Conservation (phyloP, 2,797 vertebrate species). For the Acanthiza pusilla region DNA sequence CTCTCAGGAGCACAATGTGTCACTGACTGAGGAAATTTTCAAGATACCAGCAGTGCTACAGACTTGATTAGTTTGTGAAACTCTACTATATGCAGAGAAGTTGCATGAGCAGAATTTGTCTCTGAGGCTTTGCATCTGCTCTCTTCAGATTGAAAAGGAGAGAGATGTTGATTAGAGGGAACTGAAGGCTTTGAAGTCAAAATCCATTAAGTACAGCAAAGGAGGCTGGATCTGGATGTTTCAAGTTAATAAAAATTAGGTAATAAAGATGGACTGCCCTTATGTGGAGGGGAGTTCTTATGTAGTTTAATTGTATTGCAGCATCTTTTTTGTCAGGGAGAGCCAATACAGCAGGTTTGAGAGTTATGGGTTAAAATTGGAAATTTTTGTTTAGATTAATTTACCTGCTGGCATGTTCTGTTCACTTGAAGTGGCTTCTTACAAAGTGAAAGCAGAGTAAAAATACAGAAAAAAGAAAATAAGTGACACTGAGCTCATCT, state of each 20-base stretch:
- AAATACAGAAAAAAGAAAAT: background rate
- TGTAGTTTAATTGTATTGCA: background rate
- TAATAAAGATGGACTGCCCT: background rate
- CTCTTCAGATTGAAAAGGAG: background rate
- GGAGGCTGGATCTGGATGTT: background rate
- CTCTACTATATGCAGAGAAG: background rate
- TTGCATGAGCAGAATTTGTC: background rate
- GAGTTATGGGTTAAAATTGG: background rate
- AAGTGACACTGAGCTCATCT: background rate
- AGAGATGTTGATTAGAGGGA: background rate
- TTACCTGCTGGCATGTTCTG: background rate
- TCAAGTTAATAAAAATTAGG: background rate
- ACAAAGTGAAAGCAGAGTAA: background rate
- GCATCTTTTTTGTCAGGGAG: background rate
- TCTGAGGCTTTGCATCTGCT: background rate
- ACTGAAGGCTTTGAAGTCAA: background rate
- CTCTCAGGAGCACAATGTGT: background rate
- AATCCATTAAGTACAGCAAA: background rate
- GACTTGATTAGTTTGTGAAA: background rate
- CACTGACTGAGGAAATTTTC: background rate
- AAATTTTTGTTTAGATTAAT: background rate
- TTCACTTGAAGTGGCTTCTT: background rate
- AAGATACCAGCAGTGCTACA: background rate
- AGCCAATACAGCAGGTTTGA: background rate
- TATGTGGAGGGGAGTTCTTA: background rate